Evolutionary conservation across 2,113 vertebrate species (phyloP), one percentile per base, ranked within the genome.

Genomic region (Aphelocoma coerulescens): DNA sequence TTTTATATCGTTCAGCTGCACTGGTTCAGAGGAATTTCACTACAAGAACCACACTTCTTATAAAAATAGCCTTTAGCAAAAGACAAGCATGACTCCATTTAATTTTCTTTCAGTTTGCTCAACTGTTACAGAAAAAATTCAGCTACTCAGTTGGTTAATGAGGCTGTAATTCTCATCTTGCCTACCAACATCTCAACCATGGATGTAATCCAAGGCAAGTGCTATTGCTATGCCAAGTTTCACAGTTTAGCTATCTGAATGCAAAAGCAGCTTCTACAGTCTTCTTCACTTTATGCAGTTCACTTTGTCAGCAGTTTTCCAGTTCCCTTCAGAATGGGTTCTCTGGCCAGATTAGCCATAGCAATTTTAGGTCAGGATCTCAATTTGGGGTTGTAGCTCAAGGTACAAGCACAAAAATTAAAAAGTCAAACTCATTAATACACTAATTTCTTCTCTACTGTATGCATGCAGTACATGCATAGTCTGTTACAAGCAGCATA

Each of bases 121-220:
- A 91, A 86, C 74, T 76, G 39, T 69, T 71, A 85, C 2, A 77
- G 75, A 58, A 90, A 89, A 94, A 80, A 13, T 1, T 57, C 74
- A 93, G 63, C 67, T 76, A 79, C 88, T 94, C 46, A 52, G 58
- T 44, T 84, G n/a, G 52, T 91, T 94, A 95, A 96, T 74, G 74
- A 96, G 75, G 43, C 82, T 85, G 46, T 75, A 95, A 96, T 80
- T 88, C 85, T 88, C 91, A 88, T 90, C 79, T 74, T 95, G 88
- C 82, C 88, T 93, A 95, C 82, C 46, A 94, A 88, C 58, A 90
- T 80, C 67, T 94, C 82, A 91, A 61, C 30, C 35, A 30, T 88
- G 79, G 85, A 94, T n/a, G 22, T 32, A 77, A 30, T 90, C 90
- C 90, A 88, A 94, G 27, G 21, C 72, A 95, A 94, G 74, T 49